Evolutionary conservation across 53 echinoderm and acorn worm species (phyloP).

Genomic region (Paracentrotus lividus): DNA sequence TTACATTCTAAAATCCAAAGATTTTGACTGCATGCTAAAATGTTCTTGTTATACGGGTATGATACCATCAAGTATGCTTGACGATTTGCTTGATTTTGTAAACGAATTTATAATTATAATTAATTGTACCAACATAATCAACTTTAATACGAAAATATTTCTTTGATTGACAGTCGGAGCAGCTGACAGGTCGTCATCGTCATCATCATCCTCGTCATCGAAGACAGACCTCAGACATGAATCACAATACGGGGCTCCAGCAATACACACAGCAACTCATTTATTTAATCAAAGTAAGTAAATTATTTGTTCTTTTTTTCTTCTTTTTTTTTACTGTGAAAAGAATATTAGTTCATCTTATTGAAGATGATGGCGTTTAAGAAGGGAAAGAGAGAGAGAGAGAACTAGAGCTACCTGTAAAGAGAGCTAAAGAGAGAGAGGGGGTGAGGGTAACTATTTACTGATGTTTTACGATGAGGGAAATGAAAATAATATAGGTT

Average conservation of each 20-base stretch:
- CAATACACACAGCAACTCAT: conserved; percentile 67
- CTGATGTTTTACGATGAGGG: too few relatives aligned
- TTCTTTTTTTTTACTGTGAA: not conserved
- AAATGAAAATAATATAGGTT: too few relatives aligned
- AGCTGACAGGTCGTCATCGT: conserved; percentile 21
- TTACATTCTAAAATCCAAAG: too few relatives aligned
- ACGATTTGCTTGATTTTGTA: too few relatives aligned
- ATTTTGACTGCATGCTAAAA: too few relatives aligned
- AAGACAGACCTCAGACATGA: not conserved
- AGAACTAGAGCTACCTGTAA: not conserved
- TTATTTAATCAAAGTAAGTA: conserved; percentile 65
- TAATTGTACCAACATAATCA: too few relatives aligned
- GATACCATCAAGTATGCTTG: too few relatives aligned
- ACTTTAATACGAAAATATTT: conserved; percentile 16
- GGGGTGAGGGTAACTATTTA: not conserved
- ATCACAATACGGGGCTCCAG: conserved; percentile 1
- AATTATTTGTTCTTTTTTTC: not conserved
- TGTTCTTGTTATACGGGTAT: too few relatives aligned
- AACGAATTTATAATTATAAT: too few relatives aligned
- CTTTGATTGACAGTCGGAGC: conserved; percentile 34
- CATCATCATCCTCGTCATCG: not conserved
- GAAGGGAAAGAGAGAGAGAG: not conserved
- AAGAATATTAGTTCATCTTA: not conserved
- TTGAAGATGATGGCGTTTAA: not conserved
- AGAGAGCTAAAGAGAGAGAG: not conserved